Conservation (phyloP, 2,797 vertebrate genomes). For the Martes flavigula region DNA sequence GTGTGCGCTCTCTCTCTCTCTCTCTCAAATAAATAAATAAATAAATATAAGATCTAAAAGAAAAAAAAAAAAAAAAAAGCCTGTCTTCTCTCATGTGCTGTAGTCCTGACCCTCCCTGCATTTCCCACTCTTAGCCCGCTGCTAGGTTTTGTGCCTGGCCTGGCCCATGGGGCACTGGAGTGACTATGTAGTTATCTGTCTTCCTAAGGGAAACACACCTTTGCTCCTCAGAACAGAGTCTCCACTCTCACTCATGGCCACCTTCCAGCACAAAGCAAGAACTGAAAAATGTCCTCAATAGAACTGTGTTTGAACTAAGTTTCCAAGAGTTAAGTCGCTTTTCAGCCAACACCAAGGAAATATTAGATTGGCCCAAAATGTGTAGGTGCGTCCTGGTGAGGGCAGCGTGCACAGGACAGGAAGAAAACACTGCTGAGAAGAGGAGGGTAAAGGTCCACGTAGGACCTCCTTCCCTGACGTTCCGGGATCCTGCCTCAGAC, state of each 20-base stretch:
- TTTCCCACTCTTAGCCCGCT: background rate
- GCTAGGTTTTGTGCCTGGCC: background rate
- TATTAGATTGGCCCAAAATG: background rate
- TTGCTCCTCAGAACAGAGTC: background rate
- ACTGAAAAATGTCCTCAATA: background rate
- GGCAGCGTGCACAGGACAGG: background rate
- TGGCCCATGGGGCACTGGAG: background rate
- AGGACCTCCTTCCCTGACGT: fast-evolving
- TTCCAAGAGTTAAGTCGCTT: background rate
- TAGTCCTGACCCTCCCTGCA: fast-evolving
- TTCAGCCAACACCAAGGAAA: background rate
- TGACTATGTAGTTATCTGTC: background rate
- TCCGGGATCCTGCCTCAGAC: background rate
- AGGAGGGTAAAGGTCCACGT: background rate
- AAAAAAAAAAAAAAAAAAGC: background rate
- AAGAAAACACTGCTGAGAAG: background rate
- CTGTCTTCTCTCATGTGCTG: background rate
- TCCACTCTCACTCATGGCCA: background rate
- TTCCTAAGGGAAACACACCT: background rate
- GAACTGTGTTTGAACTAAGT: background rate
- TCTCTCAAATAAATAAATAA: no score
- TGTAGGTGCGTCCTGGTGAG: background rate
- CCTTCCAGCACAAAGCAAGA: background rate
- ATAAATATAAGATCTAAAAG: no score
- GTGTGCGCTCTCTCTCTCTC: no score